phyloP scores from a whole-genome alignment of 2,888 invertebrate species.

The Archips crataeganus region DNA sequence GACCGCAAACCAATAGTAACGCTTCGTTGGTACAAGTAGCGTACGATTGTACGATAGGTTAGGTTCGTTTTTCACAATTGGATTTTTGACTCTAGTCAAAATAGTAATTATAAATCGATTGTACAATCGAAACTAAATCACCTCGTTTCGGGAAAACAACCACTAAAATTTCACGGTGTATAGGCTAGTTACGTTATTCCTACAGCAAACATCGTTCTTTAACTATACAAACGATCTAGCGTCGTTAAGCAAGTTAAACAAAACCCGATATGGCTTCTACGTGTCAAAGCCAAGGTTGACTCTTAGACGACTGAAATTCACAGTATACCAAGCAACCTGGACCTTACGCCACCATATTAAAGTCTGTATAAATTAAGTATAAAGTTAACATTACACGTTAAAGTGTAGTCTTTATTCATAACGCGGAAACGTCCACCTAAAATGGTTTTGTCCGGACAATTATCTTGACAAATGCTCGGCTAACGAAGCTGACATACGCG shows the following conservation, averaged over 20 bases:
- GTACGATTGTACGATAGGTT: too few species aligned
- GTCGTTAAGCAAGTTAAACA: slow-evolving; percentile 53
- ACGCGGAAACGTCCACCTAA: slow-evolving; percentile 73
- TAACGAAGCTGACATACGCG: slow-evolving; percentile 72
- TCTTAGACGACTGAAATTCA: slow-evolving; percentile 7
- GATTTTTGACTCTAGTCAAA: too few species aligned
- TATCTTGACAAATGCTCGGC: slow-evolving; percentile 80
- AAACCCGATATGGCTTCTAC: slow-evolving; percentile 62
- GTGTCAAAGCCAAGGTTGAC: slow-evolving; percentile 72
- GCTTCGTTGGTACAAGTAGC: too few species aligned
- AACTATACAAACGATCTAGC: slow-evolving; percentile 43
- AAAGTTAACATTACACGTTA: slow-evolving; percentile 23
- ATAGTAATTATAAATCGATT: too few species aligned
- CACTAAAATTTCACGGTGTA: too few species aligned
- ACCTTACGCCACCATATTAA: slow-evolving; percentile 28
- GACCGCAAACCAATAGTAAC: too few species aligned
- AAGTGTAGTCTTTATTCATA: slow-evolving; percentile 54
- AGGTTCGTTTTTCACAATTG: too few species aligned
- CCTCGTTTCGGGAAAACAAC: too few species aligned
- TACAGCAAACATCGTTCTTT: not conserved
- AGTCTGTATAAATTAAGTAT: slow-evolving; percentile 10
- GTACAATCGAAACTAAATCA: too few species aligned
- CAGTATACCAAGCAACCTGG: not conserved
- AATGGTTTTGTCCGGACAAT: slow-evolving; percentile 72
- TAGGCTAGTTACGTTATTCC: not conserved